Evolutionary conservation across 2,888 invertebrate species (phyloP).

Genomic region (Harpalus rufipes): DNA sequence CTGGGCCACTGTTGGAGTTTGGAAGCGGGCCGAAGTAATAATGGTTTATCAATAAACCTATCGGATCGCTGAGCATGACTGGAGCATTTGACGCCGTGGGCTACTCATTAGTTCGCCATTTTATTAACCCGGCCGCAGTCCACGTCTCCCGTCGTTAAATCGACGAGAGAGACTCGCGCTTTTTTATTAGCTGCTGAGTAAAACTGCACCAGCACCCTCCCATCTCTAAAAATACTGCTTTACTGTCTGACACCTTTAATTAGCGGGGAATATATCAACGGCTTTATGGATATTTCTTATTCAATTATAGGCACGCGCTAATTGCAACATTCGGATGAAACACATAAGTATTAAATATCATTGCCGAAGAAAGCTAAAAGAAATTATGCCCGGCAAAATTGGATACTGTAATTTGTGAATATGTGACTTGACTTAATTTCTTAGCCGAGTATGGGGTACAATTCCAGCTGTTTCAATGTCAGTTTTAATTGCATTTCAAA

Average conservation of each 20-base stretch:
- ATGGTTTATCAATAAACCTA: conserved; percentile 66
- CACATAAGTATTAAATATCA: neutral
- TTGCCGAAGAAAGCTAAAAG: neutral
- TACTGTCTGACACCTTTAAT: conserved; percentile 20
- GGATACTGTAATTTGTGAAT: too few species aligned
- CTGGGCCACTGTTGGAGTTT: conserved; percentile 41
- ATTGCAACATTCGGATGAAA: conserved; percentile 15
- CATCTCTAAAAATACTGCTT: conserved; percentile 21
- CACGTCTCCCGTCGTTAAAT: conserved; percentile 53
- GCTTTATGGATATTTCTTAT: conserved; percentile 36
- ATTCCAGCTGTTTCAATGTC: too few species aligned
- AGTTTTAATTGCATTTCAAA: too few species aligned
- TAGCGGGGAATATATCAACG: conserved; percentile 16
- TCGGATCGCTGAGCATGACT: conserved; percentile 61
- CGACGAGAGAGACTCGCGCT: conserved; percentile 31
- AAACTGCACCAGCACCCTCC: conserved; percentile 27
- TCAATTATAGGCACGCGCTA: conserved; percentile 21
- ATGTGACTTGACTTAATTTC: too few species aligned
- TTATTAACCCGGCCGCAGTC: conserved; percentile 44
- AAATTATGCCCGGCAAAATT: too few species aligned
- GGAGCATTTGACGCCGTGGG: conserved; percentile 57
- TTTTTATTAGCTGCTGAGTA: conserved; percentile 52
- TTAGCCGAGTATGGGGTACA: too few species aligned
- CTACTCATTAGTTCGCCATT: conserved; percentile 61
- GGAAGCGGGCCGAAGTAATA: conserved; percentile 54